phyloP scores from a whole-genome alignment of 2,113 vertebrate genomes.

The Coptodon rendalli region DNA sequence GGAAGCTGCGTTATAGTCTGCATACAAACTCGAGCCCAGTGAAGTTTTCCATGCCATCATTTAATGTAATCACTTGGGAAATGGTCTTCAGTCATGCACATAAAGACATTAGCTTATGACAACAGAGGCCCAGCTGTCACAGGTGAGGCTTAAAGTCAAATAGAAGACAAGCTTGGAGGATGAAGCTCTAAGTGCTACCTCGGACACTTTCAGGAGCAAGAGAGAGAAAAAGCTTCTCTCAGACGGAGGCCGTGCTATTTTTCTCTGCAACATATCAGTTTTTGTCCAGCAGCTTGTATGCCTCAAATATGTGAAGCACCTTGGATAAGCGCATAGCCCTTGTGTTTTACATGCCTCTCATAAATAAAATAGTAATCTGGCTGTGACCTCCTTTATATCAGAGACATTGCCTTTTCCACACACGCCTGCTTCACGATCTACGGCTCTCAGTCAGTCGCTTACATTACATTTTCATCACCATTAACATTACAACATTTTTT shows the following conservation, averaged over 20 bases:
- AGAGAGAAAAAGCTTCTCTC: background rate
- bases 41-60: conserved; percentile 4
- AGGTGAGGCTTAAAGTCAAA: conserved; percentile 24
- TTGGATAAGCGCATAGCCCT: background rate
- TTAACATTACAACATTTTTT: background rate
- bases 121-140: conserved; percentile 22
- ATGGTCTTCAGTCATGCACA: conserved; percentile 32
- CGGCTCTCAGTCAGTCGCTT: background rate
- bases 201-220: background rate
- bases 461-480: background rate
- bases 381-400: background rate
- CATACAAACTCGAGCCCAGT: background rate
- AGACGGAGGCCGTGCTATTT: background rate
- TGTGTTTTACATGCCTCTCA: conserved; percentile 7
- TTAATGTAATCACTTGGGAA: conserved; percentile 36
- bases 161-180: background rate
- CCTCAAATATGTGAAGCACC: background rate
- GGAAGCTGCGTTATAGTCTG: background rate
- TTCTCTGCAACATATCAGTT: background rate
- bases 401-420: background rate
- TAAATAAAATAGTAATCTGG: conserved; percentile 24
- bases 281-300: background rate
- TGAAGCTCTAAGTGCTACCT: background rate
- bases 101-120: conserved; percentile 9
- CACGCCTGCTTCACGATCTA: background rate